Evolutionary conservation across 1,140 invertebrate genomes (phyloP).

Genomic region (Rhagoletis zephyria): DNA sequence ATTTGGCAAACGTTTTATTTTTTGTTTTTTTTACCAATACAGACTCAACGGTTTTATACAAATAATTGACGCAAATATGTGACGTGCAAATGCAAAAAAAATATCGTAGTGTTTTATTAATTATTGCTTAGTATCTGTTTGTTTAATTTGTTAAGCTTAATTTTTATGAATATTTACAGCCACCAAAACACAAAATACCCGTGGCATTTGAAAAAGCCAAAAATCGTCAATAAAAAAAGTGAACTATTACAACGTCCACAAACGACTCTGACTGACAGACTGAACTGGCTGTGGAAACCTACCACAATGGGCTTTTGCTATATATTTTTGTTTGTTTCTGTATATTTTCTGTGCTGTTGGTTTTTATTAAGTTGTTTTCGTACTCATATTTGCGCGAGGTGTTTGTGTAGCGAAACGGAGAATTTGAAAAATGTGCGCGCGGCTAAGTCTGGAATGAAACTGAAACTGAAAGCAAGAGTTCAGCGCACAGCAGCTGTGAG

Average conservation of each 20-base stretch:
- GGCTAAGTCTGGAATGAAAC: constrained; percentile 49
- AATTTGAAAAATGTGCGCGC: constrained; percentile 42
- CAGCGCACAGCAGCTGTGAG: constrained; percentile 37
- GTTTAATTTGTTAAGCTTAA: background rate
- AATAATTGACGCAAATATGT: background rate
- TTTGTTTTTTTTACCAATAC: too few relatives aligned
- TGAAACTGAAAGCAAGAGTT: constrained; percentile 53
- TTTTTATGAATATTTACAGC: constrained; percentile 17
- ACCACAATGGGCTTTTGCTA: background rate
- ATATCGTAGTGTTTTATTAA: background rate
- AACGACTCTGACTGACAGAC: background rate
- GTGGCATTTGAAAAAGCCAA: constrained; percentile 1
- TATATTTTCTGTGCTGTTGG: background rate
- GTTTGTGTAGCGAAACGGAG: background rate
- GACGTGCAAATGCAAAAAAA: too few relatives aligned
- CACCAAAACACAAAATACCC: background rate
- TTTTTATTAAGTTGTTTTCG: constrained; percentile 9
- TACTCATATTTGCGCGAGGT: background rate
- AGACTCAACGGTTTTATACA: too few relatives aligned
- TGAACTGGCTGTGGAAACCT: background rate
- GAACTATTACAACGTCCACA: constrained; percentile 7
- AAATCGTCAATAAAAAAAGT: background rate
- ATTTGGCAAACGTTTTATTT: too few relatives aligned
- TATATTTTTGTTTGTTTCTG: background rate
- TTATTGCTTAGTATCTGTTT: background rate